Conservation (phyloP, 2,113 vertebrate species). For the Alexandromys fortis region DNA sequence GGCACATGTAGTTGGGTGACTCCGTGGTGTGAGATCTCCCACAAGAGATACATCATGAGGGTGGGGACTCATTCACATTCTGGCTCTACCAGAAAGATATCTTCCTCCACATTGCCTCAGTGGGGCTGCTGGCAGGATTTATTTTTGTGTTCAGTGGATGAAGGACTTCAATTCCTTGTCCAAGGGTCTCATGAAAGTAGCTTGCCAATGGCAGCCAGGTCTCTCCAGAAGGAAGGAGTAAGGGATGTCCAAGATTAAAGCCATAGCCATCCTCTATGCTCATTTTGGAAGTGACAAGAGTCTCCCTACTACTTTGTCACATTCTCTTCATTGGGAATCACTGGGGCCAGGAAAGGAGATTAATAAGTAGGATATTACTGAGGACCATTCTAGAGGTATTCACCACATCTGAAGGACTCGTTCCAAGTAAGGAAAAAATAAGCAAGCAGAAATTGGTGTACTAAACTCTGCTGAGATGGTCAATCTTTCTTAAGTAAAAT, state of each 20-base stretch:
- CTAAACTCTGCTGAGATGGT: background rate
- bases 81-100: background rate
- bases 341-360: background rate
- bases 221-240: background rate
- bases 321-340: background rate
- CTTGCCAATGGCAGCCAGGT: background rate
- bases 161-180: background rate
- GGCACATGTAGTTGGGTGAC: background rate
- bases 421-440: background rate
- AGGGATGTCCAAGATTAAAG: background rate
- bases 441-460: background rate
- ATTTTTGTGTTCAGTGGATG: rapidly evolving
- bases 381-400: background rate
- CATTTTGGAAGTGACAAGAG: background rate
- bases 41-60: background rate
- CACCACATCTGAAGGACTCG: background rate
- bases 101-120: background rate
- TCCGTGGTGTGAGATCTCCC: background rate
- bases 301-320: no score
- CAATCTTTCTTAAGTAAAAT: background rate
- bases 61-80: background rate
- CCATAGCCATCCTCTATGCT: background rate
- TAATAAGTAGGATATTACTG: background rate
- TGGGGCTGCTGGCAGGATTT: background rate
- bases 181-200: background rate